These are phyloP conservation scores for Sarcophilus harrisii DNA, from an alignment of 2,797 vertebrate species.

Conservation along the genomic window DNA sequence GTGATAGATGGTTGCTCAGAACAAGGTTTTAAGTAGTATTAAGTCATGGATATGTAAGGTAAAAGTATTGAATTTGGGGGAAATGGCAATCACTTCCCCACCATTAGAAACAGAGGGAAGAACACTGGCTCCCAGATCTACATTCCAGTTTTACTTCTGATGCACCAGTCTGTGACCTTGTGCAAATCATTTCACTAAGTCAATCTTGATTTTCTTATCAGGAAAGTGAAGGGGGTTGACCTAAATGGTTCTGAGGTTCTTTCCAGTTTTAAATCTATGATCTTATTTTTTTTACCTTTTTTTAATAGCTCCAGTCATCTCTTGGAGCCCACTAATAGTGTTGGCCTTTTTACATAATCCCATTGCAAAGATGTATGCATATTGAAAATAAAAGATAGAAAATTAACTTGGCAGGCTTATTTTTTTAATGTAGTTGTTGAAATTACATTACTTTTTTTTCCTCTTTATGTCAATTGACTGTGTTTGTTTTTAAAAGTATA, in stretches of 20 bases:
- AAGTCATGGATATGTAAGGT: not conserved
- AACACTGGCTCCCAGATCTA: not conserved
- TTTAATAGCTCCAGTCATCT: not conserved
- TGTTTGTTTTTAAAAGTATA: not conserved
- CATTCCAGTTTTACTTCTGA: not conserved
- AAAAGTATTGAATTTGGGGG: not conserved
- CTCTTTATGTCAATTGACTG: not conserved
- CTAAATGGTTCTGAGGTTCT: not conserved
- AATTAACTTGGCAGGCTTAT: not conserved
- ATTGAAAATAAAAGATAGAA: not conserved
- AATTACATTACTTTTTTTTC: not conserved
- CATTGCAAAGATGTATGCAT: not conserved
- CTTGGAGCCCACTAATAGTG: not conserved
- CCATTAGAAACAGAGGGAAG: not conserved
- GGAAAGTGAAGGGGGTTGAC: not conserved
- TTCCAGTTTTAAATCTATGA: not conserved
- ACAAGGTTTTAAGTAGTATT: not conserved
- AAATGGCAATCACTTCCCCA: not conserved
- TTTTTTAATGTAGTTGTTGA: not conserved
- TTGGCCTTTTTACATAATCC: not conserved
- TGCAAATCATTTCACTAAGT: not conserved
- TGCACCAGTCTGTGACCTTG: not conserved
- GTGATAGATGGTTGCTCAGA: not conserved
- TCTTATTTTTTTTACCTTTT: not conserved
- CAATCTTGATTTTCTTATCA: not conserved